These are phyloP conservation scores for Lepidonotus clava DNA, from an alignment of 2,888 invertebrate species.

Conservation along the genomic window DNA sequence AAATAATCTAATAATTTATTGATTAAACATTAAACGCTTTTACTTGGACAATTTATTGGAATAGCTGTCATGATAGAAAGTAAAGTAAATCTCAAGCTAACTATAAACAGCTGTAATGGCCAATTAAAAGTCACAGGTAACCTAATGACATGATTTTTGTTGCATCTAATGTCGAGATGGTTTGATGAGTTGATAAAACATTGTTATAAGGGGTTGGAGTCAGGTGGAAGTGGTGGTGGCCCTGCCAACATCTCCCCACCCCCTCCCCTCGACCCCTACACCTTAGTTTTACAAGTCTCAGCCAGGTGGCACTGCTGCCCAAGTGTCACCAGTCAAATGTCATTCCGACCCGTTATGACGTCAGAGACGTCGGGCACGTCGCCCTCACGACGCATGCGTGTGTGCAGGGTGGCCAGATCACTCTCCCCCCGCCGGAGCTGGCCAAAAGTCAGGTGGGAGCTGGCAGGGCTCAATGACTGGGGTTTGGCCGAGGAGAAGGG, in stretches of 20 bases:
- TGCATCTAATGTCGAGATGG: too few species aligned
- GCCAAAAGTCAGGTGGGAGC: not conserved
- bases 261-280: not conserved
- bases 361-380: not conserved
- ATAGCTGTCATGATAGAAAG: too few species aligned
- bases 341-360: not conserved
- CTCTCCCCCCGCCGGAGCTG: not conserved
- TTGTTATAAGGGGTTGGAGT: not conserved
- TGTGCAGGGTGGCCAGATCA: not conserved
- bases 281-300: not conserved
- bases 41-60: too few species aligned
- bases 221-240: not conserved
- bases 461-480: not conserved
- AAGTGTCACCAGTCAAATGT: slow-evolving; percentile 31
- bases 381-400: not conserved
- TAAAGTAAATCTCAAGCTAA: too few species aligned
- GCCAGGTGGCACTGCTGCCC: not conserved
- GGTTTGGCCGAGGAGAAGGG: not conserved
- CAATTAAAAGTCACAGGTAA: too few species aligned
- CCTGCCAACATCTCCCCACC: not conserved
- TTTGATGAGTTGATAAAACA: not conserved
- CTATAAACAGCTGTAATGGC: too few species aligned
- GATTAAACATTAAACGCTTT: too few species aligned
- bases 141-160: too few species aligned
- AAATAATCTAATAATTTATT: too few species aligned